Conservation (phyloP, 2,113 vertebrate genomes). For the Phodopus roborovskii region DNA sequence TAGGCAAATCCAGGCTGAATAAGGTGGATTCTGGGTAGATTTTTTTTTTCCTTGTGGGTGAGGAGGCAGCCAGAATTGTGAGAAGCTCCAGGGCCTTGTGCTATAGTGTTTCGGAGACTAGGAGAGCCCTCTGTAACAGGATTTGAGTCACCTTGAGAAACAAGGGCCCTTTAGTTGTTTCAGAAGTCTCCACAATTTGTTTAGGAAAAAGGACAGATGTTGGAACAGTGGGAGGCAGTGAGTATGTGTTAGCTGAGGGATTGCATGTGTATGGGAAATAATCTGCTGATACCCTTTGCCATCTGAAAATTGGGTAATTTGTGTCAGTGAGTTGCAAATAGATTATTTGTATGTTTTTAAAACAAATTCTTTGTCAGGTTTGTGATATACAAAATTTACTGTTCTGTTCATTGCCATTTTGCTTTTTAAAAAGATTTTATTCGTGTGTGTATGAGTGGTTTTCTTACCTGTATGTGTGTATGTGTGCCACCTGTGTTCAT, state of each 20-base stretch:
- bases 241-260: not conserved
- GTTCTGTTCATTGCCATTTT: not conserved
- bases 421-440: not conserved
- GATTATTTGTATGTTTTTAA: not conserved
- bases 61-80: not conserved
- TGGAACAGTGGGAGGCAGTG: not conserved
- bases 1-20: not conserved
- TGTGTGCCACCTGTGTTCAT: not conserved
- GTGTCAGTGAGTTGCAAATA: not conserved
- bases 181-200: not conserved
- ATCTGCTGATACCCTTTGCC: not conserved
- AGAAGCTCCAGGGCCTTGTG: not conserved
- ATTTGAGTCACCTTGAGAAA: not conserved
- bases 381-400: not conserved
- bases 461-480: not conserved
- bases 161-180: not conserved
- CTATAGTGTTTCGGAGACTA: not conserved
- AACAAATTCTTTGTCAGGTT: not conserved
- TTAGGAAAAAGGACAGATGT: not conserved
- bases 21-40: not conserved
- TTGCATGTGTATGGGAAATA: not conserved
- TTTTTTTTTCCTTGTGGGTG: not conserved
- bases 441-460: not conserved
- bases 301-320: not conserved
- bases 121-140: not conserved